phyloP scores from a whole-genome alignment of 2,797 vertebrate genomes.

The Pterois miles region DNA sequence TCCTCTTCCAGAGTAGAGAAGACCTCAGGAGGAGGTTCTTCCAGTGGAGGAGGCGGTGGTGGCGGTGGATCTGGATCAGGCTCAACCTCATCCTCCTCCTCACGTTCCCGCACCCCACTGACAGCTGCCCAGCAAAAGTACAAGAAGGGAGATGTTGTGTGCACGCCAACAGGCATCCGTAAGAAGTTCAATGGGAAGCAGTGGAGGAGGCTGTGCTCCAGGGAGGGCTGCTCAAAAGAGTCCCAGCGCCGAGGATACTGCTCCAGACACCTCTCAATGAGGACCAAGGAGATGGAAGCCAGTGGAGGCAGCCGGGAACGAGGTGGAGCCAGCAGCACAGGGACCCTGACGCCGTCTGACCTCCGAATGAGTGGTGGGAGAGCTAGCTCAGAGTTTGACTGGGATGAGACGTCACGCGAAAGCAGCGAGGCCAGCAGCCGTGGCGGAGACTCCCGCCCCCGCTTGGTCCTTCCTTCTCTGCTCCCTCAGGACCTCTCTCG shows the following conservation, averaged over 20 bases:
- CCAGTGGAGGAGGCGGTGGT: constrained; percentile 65
- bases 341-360: constrained; percentile 90
- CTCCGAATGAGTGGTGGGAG: constrained; percentile 82
- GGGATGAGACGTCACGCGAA: constrained; percentile 93
- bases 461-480: constrained; percentile 88
- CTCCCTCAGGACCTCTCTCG: constrained; percentile 89
- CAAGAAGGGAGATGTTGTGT: constrained; percentile 95
- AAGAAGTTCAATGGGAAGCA: constrained; percentile 97
- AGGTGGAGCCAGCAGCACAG: constrained; percentile 89
- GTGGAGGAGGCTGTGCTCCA: constrained; percentile 92
- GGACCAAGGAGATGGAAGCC: constrained; percentile 96
- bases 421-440: constrained; percentile 93
- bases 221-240: constrained; percentile 95
- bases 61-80: constrained; percentile 75
- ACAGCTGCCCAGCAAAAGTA: constrained; percentile 94
- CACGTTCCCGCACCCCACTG: constrained; percentile 89
- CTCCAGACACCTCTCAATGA: constrained; percentile 95
- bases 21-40: constrained; percentile 68
- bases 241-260: constrained; percentile 93
- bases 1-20: constrained; percentile 85
- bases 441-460: constrained; percentile 90
- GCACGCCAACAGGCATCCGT: constrained; percentile 93
- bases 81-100: constrained; percentile 79
- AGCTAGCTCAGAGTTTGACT: constrained; percentile 91
- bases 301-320: constrained; percentile 84